Evolutionary conservation across 2,888 invertebrate genomes (phyloP).

Genomic region (Lamellibrachia satsuma): DNA sequence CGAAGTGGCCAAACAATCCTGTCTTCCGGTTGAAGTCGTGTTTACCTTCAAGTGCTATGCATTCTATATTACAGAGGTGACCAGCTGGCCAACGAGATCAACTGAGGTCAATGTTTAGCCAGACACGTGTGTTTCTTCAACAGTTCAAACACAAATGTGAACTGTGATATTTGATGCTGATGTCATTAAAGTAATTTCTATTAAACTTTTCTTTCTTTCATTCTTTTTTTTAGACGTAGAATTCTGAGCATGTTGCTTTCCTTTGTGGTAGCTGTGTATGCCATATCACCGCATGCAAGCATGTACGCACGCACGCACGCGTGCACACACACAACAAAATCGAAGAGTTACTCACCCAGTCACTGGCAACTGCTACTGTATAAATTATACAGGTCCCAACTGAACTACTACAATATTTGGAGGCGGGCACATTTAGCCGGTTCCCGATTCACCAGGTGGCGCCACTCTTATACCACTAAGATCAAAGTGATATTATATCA

Average conservation of each 20-base stretch:
- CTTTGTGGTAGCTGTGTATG: background rate
- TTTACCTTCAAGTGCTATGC: background rate
- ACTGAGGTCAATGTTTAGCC: background rate
- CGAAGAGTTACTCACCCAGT: no score
- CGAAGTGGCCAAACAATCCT: background rate
- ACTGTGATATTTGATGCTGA: constrained; percentile 11
- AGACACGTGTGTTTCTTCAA: background rate
- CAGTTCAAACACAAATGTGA: constrained; percentile 12
- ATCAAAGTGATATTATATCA: no score
- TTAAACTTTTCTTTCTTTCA: background rate
- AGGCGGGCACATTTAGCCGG: no score
- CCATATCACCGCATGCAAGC: background rate
- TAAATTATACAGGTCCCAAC: no score
- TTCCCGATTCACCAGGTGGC: no score
- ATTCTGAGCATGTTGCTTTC: background rate
- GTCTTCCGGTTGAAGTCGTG: background rate
- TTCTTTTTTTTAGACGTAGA: background rate
- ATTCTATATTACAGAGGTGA: background rate
- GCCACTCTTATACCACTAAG: no score
- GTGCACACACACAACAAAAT: no score
- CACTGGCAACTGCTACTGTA: no score
- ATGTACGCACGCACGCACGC: no score
- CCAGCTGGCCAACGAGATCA: background rate
- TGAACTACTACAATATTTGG: no score
- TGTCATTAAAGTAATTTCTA: background rate